phyloP scores from a whole-genome alignment of 2,797 vertebrate species.

The Myotis planiceps region DNA sequence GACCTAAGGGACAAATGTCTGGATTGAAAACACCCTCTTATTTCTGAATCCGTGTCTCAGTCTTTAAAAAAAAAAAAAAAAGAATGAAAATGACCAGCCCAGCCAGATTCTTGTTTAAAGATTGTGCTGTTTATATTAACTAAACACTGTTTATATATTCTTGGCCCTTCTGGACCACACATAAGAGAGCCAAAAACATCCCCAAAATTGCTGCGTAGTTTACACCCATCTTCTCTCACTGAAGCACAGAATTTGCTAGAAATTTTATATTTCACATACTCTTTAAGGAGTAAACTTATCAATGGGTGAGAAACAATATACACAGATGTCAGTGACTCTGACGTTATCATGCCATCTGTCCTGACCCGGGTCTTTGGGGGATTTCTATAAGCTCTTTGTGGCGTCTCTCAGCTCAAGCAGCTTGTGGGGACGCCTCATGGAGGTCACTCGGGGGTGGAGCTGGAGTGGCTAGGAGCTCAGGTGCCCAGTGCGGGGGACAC shows the following conservation, averaged over 20 bases:
- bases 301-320: fast-evolving
- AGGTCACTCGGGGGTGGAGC: too few relatives aligned
- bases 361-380: background rate
- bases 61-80: background rate
- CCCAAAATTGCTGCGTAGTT: background rate
- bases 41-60: background rate
- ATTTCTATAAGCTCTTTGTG: background rate
- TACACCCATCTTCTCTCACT: background rate
- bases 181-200: background rate
- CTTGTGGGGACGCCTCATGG: fast-evolving
- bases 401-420: background rate
- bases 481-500: background rate
- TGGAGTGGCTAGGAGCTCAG: background rate
- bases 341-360: background rate
- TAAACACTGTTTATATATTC: background rate
- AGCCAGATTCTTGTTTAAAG: background rate
- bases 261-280: too few relatives aligned
- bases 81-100: background rate
- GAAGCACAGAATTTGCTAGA: background rate
- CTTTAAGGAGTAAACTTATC: fast-evolving
- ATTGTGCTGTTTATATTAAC: background rate
- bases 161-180: background rate
- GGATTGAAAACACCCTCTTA: background rate
- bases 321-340: background rate
- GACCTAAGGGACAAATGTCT: background rate